Evolutionary conservation across 2,888 invertebrate species (phyloP).

Genomic region (Gastrophysa polygoni): DNA sequence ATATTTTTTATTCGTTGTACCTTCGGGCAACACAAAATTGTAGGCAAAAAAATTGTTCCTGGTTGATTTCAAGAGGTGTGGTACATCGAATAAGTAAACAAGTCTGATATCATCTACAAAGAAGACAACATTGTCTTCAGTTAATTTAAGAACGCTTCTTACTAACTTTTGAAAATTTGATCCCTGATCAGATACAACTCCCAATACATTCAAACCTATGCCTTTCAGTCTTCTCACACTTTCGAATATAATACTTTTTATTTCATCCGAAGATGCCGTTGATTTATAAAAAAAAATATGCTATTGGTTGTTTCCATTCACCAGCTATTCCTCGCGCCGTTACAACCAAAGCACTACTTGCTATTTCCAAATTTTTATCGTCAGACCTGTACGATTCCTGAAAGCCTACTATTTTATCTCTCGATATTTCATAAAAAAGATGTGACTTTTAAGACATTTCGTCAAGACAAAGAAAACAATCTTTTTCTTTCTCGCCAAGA

Average conservation of each 20-base stretch:
- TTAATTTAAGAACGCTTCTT: conserved; percentile 10
- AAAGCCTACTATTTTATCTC: not conserved
- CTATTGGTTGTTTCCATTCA: conserved; percentile 27
- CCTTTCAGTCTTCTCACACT: conserved; percentile 16
- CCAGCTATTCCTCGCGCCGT: conserved; percentile 8
- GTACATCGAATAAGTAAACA: conserved; percentile 25
- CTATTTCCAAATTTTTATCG: not conserved
- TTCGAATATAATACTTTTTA: conserved; percentile 31
- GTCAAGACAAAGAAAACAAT: conserved; percentile 22
- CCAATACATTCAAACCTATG: conserved; percentile 29
- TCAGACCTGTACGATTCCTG: not conserved
- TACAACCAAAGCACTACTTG: not conserved
- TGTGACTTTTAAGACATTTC: conserved; percentile 23
- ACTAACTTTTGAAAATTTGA: conserved; percentile 33
- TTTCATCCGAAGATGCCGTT: conserved; percentile 13
- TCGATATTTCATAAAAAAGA: not conserved
- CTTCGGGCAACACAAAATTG: conserved; percentile 17
- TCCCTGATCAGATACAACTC: conserved; percentile 27
- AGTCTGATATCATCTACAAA: conserved; percentile 11
- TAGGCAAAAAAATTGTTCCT: conserved; percentile 9
- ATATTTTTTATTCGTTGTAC: conserved; percentile 18
- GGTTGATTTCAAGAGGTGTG: conserved; percentile 25
- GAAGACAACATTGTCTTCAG: conserved; percentile 14
- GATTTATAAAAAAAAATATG: conserved; percentile 29
- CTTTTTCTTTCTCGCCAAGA: not conserved